Conservation (phyloP, 2,888 invertebrate genomes). For the Nomada goodeniana region DNA sequence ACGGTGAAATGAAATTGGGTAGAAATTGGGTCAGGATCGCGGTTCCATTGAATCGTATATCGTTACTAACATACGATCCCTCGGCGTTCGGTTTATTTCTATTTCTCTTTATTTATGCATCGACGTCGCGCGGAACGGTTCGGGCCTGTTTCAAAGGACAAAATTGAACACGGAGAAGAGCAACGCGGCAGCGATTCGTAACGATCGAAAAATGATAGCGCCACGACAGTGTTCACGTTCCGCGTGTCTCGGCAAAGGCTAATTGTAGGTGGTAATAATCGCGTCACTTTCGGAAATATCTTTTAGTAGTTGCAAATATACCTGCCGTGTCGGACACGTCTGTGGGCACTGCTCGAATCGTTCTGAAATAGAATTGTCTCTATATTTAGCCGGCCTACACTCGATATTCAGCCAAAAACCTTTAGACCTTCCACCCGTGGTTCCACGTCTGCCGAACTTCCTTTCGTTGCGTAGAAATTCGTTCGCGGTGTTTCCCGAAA, state of each 20-base stretch:
- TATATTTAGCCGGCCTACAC: conserved; percentile 83
- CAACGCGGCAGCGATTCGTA: background rate
- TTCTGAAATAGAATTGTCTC: conserved; percentile 80
- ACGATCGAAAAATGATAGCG: conserved; percentile 7
- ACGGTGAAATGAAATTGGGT: background rate
- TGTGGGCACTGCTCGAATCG: conserved; percentile 71
- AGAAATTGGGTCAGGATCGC: conserved; percentile 6
- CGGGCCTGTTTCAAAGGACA: no score
- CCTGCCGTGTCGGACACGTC: conserved; percentile 66
- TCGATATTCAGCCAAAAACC: conserved; percentile 82
- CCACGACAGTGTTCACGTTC: conserved; percentile 6
- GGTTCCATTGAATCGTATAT: background rate
- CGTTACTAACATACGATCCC: background rate
- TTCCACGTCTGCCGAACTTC: conserved; percentile 63
- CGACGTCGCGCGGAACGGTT: no score
- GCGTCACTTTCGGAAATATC: conserved; percentile 78
- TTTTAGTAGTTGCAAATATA: conserved; percentile 74
- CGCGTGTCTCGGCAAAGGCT: conserved; percentile 59
- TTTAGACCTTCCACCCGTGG: conserved; percentile 75
- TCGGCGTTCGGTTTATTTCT: background rate
- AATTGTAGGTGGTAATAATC: conserved; percentile 74
- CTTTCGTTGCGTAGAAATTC: conserved; percentile 32
- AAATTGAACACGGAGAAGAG: background rate
- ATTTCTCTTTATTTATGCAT: background rate
- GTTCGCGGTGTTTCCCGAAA: no score